Base-by-base conservation (phyloP, 2,113 vertebrate genomes). In the Phaethornis superciliosus region DNA sequence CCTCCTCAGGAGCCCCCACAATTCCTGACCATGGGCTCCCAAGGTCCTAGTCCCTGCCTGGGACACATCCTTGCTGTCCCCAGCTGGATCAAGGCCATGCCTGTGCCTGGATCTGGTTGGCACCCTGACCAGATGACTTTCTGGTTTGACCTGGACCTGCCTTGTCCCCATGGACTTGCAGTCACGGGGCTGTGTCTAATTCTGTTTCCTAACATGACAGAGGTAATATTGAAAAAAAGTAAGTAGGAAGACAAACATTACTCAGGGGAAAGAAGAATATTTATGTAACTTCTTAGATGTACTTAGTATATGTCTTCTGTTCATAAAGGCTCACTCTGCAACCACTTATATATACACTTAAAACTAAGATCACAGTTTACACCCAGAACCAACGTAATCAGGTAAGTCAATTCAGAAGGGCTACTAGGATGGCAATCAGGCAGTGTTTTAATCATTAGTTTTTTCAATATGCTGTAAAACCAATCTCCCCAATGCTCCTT, bases 111-210 rank as follows among this genome's bases (percentile, higher is more conserved):
- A 44, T 15, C 65, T 68, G 35, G 16, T 42, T 1, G 3, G 30
- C 37, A 12, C 8, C 51, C 51, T n/a, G 69, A 74, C 16, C 28
- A n/a, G 46, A 7, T 81, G 74, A 47, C 52, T 63, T 42, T 54
- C 21, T 68, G 85, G 13, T 32, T 71, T 75, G 32, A 47, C 33
- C 52, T 47, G 77, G 30, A 89, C 46, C 51, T 60, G 46, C 30
- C 35, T 70, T 0, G 0, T 40, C 14, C 16, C 55, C 19, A 4
- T 5, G 32, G 52, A 28, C 24, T 81, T 60, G 46, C 5, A 4
- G 28, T 32, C 46, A 28, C 46, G 30, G 15, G 28, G 12, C 49
- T 78, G 19, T 46, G 42, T 67, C 65, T 90, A 62, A 40, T 21
- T 23, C 35, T 55, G 46, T 40, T 71, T 52, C 62, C 44, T 42